Evolutionary conservation across 2,113 vertebrate genomes (phyloP), one percentile per base, ranked within the genome.

Genomic region (Leiothrix lutea): DNA sequence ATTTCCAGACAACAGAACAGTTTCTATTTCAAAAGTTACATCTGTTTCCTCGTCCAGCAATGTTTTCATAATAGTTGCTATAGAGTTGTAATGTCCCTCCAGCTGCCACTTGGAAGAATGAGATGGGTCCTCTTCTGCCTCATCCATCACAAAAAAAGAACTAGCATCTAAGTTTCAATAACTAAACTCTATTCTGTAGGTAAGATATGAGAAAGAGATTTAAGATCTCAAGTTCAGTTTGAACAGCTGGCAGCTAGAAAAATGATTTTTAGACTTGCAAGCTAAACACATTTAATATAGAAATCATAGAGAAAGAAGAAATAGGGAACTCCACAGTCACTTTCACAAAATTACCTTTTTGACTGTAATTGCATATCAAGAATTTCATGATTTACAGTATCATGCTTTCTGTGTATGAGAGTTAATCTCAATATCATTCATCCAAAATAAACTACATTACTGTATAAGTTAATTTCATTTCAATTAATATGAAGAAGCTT

Each of bases 341-440:
- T 96, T 95, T 61, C 42, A 35, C 25, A 62, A 25, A 78, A 85
- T 51, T 73, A 86, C 18, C 78, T 96, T 85, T 94, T 51, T 87
- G 24, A 92, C 53, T 62, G 38, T 36, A 88, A 47, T 67, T 75
- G 17, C 31, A 60, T 77, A 72, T 67, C 64, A 77, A 64, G 29
- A 77, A 92, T 94, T 35, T 83, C 26, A 50, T 56, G 19, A 80
- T 91, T 85, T 80, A 73, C 29, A 85, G 5, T 69, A 38, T 45
- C 73, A 65, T 47, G 57, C 8, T 82, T 87, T 65, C 65, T 50
- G 15, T 61, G 9, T 79, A 86, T 48, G 17, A 86, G 35, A 56
- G 92, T 83, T 40, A 80, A 61, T 80, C 11, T 20, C 19, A 21
- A 42, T 82, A 57, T 45, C 35, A 87, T 54, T 86, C 22, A 82